Evolutionary conservation across 2,113 vertebrate species (phyloP), one percentile per base, ranked within the genome.

Genomic region (Columba janthina): DNA sequence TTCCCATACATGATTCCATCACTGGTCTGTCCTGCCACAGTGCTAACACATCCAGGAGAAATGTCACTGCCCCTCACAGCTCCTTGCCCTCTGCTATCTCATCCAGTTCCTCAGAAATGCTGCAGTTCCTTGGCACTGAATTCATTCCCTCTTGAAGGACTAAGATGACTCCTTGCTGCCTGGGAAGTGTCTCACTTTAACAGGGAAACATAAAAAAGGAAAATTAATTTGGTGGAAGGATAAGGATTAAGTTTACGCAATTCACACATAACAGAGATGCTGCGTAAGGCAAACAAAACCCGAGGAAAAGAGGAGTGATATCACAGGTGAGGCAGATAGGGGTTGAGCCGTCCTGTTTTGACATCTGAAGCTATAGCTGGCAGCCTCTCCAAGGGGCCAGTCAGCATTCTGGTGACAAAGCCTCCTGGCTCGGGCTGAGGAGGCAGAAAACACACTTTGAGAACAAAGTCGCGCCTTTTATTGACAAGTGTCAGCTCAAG

Each of bases 21-120:
- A 20, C 57, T 88, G 34, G 9, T 29, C 26, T 4, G 2, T 74
- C 57, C 34, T 60, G 11, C 34, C 64, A 70, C 72, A 53, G 36
- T 6, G 8, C 10, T 46, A 40, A 48, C 26, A 7, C 5, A 7
- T 8, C 22, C 32, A 48, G 38, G 38, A 69, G 54, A 44, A 22
- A 25, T 1, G 4, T 20, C 26, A 19, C 50, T 50, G 21, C 26
- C 15, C 44, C 36, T 76, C 1, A 0, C 21, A 51, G 15, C 5
- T 50, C 42, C 18, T 24, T 82, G 67, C 44, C 48, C n/a, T 38
- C 44, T 42, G 62, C 6, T 51, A 7, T 17, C 62, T 61, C 34
- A 36, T 3, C 44, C 5, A 15, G 34, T 60, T 12, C 36, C 28
- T 18, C 42, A 76, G 56, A 82, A 76, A 50, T 0, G 2, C 40